A percentile compares a stretch with the other conserved stretches of the same genome.
These are phyloP conservation scores for Zonotrichia leucophrys DNA, from an alignment of 2,113 vertebrate species.

Conservation along the genomic window DNA sequence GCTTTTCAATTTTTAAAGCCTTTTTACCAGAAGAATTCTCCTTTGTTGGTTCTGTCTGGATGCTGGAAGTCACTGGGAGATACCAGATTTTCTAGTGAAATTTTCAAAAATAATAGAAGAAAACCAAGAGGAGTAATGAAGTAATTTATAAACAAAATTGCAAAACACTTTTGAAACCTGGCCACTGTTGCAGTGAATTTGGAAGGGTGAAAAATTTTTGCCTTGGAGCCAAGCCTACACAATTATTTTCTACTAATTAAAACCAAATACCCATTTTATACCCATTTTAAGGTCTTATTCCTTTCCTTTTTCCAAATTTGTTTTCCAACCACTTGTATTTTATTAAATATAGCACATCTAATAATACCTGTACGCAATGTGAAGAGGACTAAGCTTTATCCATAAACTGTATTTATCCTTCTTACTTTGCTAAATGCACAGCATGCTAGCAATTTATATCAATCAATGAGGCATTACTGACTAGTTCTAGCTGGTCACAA, in stretches of 20 bases:
- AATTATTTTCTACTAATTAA: background rate
- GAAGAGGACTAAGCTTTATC: background rate
- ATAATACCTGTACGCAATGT: background rate
- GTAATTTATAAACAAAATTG: background rate
- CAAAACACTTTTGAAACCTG: slow-evolving; percentile 13
- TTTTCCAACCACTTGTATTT: background rate
- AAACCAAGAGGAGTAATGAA: background rate
- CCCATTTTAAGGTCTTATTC: background rate
- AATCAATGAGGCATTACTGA: background rate
- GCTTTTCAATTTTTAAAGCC: background rate
- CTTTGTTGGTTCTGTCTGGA: background rate
- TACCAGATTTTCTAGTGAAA: background rate
- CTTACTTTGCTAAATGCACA: background rate
- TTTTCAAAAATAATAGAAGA: background rate
- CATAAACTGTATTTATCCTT: background rate
- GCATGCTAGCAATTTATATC: background rate
- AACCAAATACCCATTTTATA: background rate
- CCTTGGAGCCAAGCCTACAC: background rate
- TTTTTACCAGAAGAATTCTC: background rate
- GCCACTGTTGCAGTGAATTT: background rate
- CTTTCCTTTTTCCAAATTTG: background rate
- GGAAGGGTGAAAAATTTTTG: background rate
- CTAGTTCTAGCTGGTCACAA: background rate
- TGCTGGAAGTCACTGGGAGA: background rate
- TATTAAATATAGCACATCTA: background rate